Conservation (phyloP, 2,113 vertebrate genomes). For the Antechinus stuartii region DNA sequence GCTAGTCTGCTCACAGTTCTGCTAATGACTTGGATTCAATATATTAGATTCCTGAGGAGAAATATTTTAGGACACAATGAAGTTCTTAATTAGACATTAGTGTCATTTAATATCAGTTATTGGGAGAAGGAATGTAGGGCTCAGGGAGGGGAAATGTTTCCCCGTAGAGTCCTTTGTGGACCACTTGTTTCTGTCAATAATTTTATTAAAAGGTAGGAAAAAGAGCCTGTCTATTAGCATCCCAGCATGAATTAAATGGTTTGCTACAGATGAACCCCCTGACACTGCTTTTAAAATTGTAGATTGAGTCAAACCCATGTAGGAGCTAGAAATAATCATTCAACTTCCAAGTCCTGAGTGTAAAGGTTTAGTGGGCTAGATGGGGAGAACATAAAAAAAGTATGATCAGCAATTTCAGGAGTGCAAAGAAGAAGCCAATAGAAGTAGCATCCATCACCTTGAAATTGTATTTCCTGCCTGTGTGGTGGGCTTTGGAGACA, state of each 20-base stretch:
- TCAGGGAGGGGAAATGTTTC: conserved; percentile 53
- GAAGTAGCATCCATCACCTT: conserved; percentile 40
- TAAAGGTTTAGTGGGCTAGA: conserved; percentile 40
- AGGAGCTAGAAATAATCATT: conserved; percentile 51
- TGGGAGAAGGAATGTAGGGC: conserved; percentile 28
- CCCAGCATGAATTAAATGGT: conserved; percentile 55
- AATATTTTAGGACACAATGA: conserved; percentile 30
- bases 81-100: conserved; percentile 46
- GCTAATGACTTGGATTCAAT: neutral
- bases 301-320: conserved; percentile 49
- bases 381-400: conserved; percentile 41
- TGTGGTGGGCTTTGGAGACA: conserved; percentile 55
- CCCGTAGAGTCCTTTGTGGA: conserved; percentile 44
- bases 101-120: conserved; percentile 68
- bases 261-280: conserved; percentile 54
- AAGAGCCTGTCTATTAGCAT: conserved; percentile 66
- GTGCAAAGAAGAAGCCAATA: conserved; percentile 53
- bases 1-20: neutral
- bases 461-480: conserved; percentile 52
- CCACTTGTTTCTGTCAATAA: conserved; percentile 62
- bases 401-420: conserved; percentile 70
- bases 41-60: conserved; percentile 14
- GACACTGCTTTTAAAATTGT: conserved; percentile 61
- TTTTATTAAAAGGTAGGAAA: conserved; percentile 70
- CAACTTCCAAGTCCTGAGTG: conserved; percentile 18